These are phyloP conservation scores for Monodelphis domestica DNA, from an alignment of 2,797 vertebrate genomes.

Conservation along the genomic window DNA sequence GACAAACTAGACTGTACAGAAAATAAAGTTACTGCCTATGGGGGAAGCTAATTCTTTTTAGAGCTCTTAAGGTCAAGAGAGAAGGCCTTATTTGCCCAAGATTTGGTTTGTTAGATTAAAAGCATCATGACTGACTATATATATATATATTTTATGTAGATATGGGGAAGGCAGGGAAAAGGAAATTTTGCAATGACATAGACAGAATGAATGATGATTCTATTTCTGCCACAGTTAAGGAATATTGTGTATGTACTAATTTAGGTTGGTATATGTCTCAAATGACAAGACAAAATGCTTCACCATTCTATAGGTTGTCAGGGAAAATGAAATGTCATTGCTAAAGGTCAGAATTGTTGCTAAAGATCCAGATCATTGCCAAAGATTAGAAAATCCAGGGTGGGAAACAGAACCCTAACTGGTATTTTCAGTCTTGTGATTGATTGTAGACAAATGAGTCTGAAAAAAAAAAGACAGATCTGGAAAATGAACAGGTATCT, in stretches of 20 bases:
- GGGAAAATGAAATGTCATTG: not conserved
- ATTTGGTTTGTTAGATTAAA: not conserved
- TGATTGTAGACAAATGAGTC: not conserved
- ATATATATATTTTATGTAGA: not conserved
- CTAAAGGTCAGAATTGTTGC: not conserved
- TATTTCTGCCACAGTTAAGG: not conserved
- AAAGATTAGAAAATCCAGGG: not conserved
- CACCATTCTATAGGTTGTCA: not conserved
- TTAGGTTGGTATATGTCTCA: not conserved
- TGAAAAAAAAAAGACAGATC: not conserved
- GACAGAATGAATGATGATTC: not conserved
- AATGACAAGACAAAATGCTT: not conserved
- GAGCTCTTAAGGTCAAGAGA: not conserved
- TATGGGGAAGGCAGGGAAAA: not conserved
- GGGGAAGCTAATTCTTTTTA: constrained; percentile 9
- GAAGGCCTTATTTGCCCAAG: not conserved
- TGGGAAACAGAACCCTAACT: not conserved
- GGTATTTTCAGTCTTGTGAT: not conserved
- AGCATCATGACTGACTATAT: constrained; percentile 8
- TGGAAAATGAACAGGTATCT: not conserved
- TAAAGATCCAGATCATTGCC: not conserved
- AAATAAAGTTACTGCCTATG: constrained; percentile 3
- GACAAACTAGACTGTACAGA: not conserved
- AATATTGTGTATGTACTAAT: not conserved
- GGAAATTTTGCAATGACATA: not conserved